Conservation (phyloP, 1,140 invertebrate genomes). For the Mycetomoellerius zeteki region DNA sequence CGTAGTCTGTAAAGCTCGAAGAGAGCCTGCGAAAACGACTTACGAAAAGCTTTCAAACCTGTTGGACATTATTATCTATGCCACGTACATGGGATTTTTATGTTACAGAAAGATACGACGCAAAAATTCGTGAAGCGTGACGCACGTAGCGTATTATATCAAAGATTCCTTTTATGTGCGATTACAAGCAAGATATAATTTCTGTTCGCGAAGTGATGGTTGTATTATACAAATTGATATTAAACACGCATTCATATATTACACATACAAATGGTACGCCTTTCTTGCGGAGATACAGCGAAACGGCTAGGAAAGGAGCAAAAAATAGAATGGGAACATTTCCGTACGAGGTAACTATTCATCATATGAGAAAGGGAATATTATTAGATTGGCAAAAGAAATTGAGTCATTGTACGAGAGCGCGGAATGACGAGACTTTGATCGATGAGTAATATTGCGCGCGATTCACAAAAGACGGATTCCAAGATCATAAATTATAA, state of each 20-base stretch:
- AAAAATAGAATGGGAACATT: slow-evolving; percentile 34
- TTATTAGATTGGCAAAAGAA: slow-evolving; percentile 61
- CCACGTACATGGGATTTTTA: slow-evolving; percentile 21
- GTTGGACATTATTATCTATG: slow-evolving; percentile 63
- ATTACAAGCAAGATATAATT: slow-evolving; percentile 17
- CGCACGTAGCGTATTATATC: neutral
- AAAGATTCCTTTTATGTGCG: neutral
- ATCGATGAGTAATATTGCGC: slow-evolving; percentile 53
- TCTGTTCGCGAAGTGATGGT: neutral
- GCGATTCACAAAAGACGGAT: slow-evolving; percentile 27
- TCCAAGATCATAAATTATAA: slow-evolving; percentile 55
- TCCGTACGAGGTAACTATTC: slow-evolving; percentile 20
- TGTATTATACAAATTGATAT: slow-evolving; percentile 22
- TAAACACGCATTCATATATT: slow-evolving; percentile 17
- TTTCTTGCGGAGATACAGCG: slow-evolving; percentile 18
- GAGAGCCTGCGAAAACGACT: neutral
- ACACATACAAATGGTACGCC: neutral
- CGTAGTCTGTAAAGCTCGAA: neutral
- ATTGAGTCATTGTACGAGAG: slow-evolving; percentile 52
- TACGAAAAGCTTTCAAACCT: slow-evolving; percentile 36
- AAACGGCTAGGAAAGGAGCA: neutral
- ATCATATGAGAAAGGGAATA: slow-evolving; percentile 40
- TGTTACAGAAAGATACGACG: neutral
- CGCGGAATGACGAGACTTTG: slow-evolving; percentile 48
- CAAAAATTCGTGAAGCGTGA: neutral